Evolutionary conservation across 2,888 invertebrate genomes (phyloP).

Genomic region (Leptopterna dolabrata): DNA sequence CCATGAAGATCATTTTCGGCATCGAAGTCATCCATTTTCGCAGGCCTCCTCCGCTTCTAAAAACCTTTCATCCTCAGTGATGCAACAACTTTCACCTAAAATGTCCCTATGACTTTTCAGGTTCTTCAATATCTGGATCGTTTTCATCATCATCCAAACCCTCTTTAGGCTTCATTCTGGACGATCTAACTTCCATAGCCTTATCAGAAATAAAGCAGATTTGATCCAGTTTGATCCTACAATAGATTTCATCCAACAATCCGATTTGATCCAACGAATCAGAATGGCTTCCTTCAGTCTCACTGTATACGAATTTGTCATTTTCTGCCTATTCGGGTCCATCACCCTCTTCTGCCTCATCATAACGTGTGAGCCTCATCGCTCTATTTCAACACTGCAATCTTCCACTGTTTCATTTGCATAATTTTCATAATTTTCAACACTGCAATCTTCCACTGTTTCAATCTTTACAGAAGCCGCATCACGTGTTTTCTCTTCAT

Average conservation of each 20-base stretch:
- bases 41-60: not conserved
- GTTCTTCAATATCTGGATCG: not conserved
- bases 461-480: no score
- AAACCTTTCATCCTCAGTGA: not conserved
- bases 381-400: not conserved
- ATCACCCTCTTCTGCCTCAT: not conserved
- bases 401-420: not conserved
- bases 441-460: not conserved
- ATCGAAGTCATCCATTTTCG: no score
- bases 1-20: no score
- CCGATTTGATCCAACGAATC: not conserved
- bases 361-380: not conserved
- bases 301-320: not conserved
- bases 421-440: not conserved
- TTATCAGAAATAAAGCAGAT: not conserved
- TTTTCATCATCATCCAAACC: not conserved
- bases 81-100: not conserved
- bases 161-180: not conserved
- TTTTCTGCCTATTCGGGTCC: not conserved
- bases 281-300: not conserved
- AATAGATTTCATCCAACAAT: not conserved
- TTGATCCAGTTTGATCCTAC: no score
- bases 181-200: not conserved
- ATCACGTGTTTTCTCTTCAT: not conserved
- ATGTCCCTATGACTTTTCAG: not conserved